A percentile compares a stretch with the other conserved stretches of the same genome.
These are phyloP conservation scores for Euura saliciscinereae DNA, from an alignment of 1,140 invertebrate species.

Conservation along the genomic window DNA sequence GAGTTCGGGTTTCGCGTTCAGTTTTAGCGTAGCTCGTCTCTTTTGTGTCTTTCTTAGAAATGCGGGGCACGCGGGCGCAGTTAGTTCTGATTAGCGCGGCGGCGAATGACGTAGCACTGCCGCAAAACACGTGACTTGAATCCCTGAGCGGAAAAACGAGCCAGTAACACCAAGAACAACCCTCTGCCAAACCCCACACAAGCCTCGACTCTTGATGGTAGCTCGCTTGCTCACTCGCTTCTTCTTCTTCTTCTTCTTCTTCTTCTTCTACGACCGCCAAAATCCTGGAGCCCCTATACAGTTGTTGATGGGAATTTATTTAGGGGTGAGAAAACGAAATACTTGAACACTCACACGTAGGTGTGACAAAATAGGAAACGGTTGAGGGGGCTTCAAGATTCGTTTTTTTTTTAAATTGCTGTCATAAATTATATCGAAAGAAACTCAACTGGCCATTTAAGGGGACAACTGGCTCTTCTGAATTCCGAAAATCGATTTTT, in stretches of 20 bases:
- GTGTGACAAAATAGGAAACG: not conserved
- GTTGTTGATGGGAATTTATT: slow-evolving; percentile 1
- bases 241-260: not conserved
- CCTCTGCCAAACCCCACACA: slow-evolving; percentile 43
- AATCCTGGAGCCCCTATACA: not conserved
- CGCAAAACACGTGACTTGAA: slow-evolving; percentile 53
- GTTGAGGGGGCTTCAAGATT: too few relatives aligned
- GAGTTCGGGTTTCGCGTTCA: too few relatives aligned
- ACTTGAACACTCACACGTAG: not conserved
- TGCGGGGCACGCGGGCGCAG: slow-evolving; percentile 54
- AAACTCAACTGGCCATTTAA: too few relatives aligned
- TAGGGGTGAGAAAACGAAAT: not conserved
- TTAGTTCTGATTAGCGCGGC: slow-evolving; percentile 61
- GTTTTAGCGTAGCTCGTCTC: not conserved
- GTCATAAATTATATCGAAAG: too few relatives aligned
- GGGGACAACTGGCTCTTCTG: too few relatives aligned
- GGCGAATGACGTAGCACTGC: slow-evolving; percentile 60
- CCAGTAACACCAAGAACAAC: slow-evolving; percentile 32
- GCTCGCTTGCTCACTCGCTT: not conserved
- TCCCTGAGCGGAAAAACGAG: slow-evolving; percentile 38
- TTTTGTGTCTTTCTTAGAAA: slow-evolving; percentile 41
- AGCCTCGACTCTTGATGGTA: too few relatives aligned
- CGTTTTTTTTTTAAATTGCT: too few relatives aligned
- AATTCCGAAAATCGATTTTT: too few relatives aligned
- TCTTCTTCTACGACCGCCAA: not conserved